Evolutionary conservation across 2,888 invertebrate species (phyloP).

Genomic region (Perizoma affinitatum): DNA sequence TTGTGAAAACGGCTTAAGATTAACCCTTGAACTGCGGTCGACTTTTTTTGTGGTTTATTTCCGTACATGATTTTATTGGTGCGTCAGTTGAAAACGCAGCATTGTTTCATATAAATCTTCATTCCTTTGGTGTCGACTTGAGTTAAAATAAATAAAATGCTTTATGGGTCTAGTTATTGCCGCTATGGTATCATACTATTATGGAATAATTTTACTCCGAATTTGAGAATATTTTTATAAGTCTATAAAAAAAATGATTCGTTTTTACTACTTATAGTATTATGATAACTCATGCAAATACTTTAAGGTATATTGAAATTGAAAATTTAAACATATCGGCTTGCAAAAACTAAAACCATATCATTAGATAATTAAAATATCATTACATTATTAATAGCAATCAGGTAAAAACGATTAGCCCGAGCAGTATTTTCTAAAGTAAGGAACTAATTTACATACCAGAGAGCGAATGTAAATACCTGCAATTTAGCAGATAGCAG

Average conservation of each 20-base stretch:
- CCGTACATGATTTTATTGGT: conserved; percentile 13
- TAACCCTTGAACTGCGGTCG: conserved; percentile 19
- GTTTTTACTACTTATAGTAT: too few relatives aligned
- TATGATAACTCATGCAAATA: too few relatives aligned
- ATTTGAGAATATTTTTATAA: too few relatives aligned
- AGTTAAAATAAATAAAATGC: too few relatives aligned
- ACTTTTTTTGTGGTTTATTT: conserved; percentile 19
- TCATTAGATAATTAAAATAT: conserved; percentile 20
- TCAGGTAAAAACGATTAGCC: conserved; percentile 25
- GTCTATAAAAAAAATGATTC: too few relatives aligned
- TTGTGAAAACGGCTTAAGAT: conserved; percentile 25
- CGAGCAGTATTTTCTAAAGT: conserved; percentile 32
- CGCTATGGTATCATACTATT: too few relatives aligned
- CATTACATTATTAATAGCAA: conserved; percentile 21
- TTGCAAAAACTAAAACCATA: conserved; percentile 12
- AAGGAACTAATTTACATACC: conserved; percentile 36
- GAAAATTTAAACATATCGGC: background rate
- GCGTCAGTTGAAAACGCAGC: conserved; percentile 7
- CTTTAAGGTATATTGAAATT: background rate
- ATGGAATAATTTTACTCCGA: too few relatives aligned
- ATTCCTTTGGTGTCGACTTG: background rate
- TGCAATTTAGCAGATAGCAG: conserved; percentile 36
- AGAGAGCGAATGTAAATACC: conserved; percentile 36
- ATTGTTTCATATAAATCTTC: conserved; percentile 1
- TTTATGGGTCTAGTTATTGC: too few relatives aligned